Evolutionary conservation across 2,113 vertebrate species (phyloP).

Genomic region (Silurus asotus): DNA sequence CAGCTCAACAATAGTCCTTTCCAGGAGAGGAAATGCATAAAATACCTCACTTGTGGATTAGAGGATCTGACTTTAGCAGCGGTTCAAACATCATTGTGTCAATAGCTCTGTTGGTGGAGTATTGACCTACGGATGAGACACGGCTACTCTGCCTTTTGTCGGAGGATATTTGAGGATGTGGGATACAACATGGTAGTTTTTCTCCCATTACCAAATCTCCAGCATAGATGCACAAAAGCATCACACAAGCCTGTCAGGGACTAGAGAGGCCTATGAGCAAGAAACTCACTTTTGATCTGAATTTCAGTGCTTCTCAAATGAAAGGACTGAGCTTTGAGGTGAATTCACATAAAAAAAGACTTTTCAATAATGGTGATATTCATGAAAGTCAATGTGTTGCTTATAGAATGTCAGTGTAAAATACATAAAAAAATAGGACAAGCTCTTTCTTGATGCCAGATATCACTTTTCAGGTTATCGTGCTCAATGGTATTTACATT

Average conservation of each 20-base stretch:
- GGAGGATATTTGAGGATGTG: constrained; percentile 28
- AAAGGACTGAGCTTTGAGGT: background rate
- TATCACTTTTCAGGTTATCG: background rate
- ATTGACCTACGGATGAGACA: constrained; percentile 47
- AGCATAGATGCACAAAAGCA: constrained; percentile 15
- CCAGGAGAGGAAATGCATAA: constrained; percentile 53
- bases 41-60: constrained; percentile 39
- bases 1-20: constrained; percentile 62
- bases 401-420: background rate
- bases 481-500: background rate
- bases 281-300: background rate
- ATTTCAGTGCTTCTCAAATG: constrained; percentile 20
- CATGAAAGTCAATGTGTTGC: background rate
- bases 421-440: background rate
- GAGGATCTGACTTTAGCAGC: constrained; percentile 40
- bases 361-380: background rate
- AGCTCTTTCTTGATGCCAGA: background rate
- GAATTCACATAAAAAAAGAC: background rate
- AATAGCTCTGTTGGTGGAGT: constrained; percentile 48
- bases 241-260: constrained; percentile 9
- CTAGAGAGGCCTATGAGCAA: background rate
- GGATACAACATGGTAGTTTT: constrained; percentile 38
- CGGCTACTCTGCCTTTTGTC: constrained; percentile 31
- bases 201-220: constrained; percentile 31
- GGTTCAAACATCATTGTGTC: constrained; percentile 53